Percentiles rank a stretch among this genome's conserved stretches.
These are phyloP conservation scores for Strix aluco DNA, from an alignment of 2,113 vertebrate genomes.

Conservation along the genomic window DNA sequence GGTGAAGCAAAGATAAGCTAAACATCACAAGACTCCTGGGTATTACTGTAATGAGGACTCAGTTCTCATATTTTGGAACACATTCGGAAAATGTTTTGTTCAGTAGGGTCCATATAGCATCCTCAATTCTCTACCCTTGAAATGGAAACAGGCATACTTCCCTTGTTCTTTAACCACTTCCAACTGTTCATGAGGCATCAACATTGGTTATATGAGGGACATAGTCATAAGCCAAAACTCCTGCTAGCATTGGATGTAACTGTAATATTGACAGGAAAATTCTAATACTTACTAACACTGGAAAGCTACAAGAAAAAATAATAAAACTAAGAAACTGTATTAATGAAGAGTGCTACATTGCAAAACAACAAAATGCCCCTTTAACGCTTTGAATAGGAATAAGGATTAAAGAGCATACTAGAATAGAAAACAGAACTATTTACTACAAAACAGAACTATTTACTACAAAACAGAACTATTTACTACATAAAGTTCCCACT, in stretches of 20 bases:
- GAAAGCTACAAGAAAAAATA: background rate
- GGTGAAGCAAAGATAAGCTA: background rate
- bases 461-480: background rate
- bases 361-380: background rate
- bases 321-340: background rate
- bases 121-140: background rate
- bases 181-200: background rate
- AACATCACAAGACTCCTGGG: background rate
- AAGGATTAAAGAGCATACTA: background rate
- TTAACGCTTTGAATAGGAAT: background rate
- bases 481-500: background rate
- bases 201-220: background rate
- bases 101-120: background rate
- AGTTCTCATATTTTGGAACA: background rate
- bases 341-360: background rate
- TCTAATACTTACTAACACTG: background rate
- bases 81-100: background rate
- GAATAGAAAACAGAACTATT: background rate
- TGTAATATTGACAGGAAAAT: background rate
- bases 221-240: background rate
- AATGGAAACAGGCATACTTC: background rate
- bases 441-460: background rate
- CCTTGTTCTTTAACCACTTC: background rate
- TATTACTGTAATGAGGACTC: background rate
- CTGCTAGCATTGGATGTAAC: background rate